Evolutionary conservation across 2,113 vertebrate species (phyloP), one percentile per base, ranked within the genome.

Genomic region (Leucopsar rothschildi): DNA sequence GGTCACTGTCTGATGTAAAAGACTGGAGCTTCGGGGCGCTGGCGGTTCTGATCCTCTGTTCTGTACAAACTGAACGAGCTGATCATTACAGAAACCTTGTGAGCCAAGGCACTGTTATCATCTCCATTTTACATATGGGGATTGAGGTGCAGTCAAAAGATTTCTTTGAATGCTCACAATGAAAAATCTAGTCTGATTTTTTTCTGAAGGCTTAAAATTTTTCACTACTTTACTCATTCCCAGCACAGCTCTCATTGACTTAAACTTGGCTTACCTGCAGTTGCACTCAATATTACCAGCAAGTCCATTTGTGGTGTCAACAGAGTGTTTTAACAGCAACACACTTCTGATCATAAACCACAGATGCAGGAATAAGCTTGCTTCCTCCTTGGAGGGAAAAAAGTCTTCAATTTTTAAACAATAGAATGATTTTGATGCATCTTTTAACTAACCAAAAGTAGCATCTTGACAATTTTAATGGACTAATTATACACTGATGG

Each of bases 391-490:
- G 37, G 35, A 77, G 65, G 27, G 25, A 18, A 49, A 81, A 70
- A 52, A 83, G 29, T 7, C 23, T 55, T 84, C 57, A 90, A 77
- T 70, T 84, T 87, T 96, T 88, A 89, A 97, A 94, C 66, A 92
- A 94, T 33, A 69, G 75, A 95, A 93, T 96, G 61, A 95, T 96
- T 97, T 95, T 97, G 97, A 98, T 97, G 25, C 81, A 97, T 97
- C 92, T 97, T 94, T 97, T 97, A 95, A 89, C 96, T 98, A 98
- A 98, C 88, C 69, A 91, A 97, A 97, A 98, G 95, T 96, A 97
- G 44, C 97, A 97, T 96, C 82, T 96, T 97, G 97, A 98, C 95
- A 97, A 91, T 97, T 97, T 97, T 97, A 97, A 97, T 98, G 35
- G 50, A 79, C 91, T 97, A 95, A 98, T 97, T 97, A 97, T 94